Evolutionary conservation across 2,888 invertebrate genomes (phyloP).

Genomic region (Dasysyrphus tricinctus): DNA sequence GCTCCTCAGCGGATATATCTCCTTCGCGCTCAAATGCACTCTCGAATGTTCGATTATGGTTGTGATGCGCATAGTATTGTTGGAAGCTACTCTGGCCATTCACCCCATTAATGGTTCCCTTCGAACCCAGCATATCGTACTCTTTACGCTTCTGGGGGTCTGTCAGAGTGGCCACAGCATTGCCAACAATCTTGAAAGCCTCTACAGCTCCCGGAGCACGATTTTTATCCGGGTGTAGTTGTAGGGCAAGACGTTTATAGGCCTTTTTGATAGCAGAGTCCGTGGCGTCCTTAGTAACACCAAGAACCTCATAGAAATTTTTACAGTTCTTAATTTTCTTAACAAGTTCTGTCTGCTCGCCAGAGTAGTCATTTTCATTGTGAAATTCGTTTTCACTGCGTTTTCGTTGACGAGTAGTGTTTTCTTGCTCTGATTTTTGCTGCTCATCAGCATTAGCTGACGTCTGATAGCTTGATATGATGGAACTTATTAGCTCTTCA

Average conservation of each 20-base stretch:
- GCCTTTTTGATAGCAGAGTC: constrained; percentile 89
- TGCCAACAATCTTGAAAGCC: constrained; percentile 92
- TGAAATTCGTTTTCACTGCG: constrained; percentile 78
- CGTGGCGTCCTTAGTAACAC: constrained; percentile 87
- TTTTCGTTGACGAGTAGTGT: constrained; percentile 80
- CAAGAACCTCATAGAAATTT: constrained; percentile 91
- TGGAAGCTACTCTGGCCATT: constrained; percentile 57
- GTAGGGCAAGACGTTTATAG: constrained; percentile 90
- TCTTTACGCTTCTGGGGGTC: constrained; percentile 89
- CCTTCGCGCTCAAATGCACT: constrained; percentile 87
- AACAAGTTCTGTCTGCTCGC: constrained; percentile 90
- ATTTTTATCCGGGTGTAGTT: constrained; percentile 93
- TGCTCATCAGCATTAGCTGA: constrained; percentile 30
- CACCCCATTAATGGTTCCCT: constrained; percentile 42
- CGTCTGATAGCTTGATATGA: constrained; percentile 76
- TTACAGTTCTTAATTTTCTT: constrained; percentile 86
- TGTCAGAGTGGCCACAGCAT: constrained; percentile 90
- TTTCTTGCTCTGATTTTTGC: constrained; percentile 14
- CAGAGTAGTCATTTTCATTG: constrained; percentile 86
- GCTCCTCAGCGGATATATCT: constrained; percentile 96
- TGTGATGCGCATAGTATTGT: constrained; percentile 73
- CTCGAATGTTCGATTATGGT: constrained; percentile 75
- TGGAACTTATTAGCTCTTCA: constrained; percentile 84
- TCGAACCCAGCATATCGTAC: constrained; percentile 89
- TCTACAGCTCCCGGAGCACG: constrained; percentile 91